Conservation (phyloP, 2,888 invertebrate genomes). For the Entomobrya proxima region DNA sequence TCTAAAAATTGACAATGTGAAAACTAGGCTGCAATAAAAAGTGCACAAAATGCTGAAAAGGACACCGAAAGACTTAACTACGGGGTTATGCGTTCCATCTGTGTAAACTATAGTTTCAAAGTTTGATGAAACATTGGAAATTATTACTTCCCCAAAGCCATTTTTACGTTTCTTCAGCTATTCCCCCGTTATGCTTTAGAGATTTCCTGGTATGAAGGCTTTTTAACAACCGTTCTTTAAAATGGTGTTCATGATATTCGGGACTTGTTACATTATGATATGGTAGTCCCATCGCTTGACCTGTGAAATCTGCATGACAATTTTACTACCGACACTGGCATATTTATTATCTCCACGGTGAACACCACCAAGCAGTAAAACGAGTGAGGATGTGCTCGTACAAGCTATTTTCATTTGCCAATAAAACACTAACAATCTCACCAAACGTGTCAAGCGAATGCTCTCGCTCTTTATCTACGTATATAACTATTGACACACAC, state of each 20-base stretch:
- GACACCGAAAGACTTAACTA: too few relatives aligned
- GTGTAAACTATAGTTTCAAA: too few relatives aligned
- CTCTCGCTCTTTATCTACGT: not conserved
- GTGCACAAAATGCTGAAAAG: not conserved
- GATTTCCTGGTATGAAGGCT: too few relatives aligned
- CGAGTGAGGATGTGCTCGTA: not conserved
- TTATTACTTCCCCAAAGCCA: too few relatives aligned
- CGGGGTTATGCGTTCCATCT: too few relatives aligned
- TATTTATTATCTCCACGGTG: not conserved
- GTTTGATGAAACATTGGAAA: too few relatives aligned
- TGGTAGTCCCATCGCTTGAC: not conserved
- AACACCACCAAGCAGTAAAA: not conserved
- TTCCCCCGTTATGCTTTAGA: too few relatives aligned
- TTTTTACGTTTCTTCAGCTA: too few relatives aligned
- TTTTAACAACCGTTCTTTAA: too few relatives aligned
- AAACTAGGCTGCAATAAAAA: not conserved
- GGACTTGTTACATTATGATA: too few relatives aligned
- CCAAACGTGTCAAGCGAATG: not conserved
- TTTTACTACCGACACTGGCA: constrained; percentile 17
- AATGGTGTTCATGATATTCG: too few relatives aligned
- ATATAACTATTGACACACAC: not conserved
- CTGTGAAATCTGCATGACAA: not conserved
- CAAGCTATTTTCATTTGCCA: constrained; percentile 31
- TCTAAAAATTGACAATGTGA: not conserved
- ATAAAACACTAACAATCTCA: constrained; percentile 12